These are phyloP conservation scores for Sebastes minor DNA, from an alignment of 2,797 vertebrate species.

Conservation along the genomic window DNA sequence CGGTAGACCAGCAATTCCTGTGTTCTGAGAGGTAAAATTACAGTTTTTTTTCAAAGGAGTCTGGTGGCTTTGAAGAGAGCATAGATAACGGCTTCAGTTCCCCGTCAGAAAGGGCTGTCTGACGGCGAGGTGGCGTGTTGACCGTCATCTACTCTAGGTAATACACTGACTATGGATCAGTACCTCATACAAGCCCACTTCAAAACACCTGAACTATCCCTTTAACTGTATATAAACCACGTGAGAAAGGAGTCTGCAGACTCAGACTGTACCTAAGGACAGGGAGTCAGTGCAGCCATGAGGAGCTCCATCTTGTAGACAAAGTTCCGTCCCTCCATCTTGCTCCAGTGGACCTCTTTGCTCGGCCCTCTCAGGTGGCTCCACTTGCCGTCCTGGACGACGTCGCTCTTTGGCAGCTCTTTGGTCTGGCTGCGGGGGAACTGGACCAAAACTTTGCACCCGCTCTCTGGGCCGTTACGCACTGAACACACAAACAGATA, in stretches of 20 bases:
- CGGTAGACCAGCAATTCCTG: background rate
- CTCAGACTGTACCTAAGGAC: constrained; percentile 60
- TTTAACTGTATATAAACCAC: background rate
- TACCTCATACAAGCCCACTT: background rate
- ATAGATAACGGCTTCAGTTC: background rate
- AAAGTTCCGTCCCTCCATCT: constrained; percentile 97
- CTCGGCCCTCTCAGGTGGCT: constrained; percentile 91
- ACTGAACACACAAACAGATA: constrained; percentile 73
- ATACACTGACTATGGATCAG: background rate
- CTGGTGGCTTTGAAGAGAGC: background rate
- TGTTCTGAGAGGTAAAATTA: background rate
- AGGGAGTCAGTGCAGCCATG: constrained; percentile 94
- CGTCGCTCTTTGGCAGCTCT: constrained; percentile 92
- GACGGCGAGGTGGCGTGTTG: background rate
- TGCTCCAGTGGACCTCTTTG: constrained; percentile 95
- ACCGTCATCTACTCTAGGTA: background rate
- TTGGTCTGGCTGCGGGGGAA: constrained; percentile 92
- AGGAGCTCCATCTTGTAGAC: constrained; percentile 99
- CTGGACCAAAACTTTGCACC: constrained; percentile 93
- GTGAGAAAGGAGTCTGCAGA: background rate
- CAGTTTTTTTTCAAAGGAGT: too few species aligned
- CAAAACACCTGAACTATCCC: background rate
- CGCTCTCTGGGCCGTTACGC: constrained; percentile 92
- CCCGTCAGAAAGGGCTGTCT: background rate
- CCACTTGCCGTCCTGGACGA: constrained; percentile 96